Base-by-base conservation (phyloP, 1,140 invertebrate species). In the Drosophila pandora region DNA sequence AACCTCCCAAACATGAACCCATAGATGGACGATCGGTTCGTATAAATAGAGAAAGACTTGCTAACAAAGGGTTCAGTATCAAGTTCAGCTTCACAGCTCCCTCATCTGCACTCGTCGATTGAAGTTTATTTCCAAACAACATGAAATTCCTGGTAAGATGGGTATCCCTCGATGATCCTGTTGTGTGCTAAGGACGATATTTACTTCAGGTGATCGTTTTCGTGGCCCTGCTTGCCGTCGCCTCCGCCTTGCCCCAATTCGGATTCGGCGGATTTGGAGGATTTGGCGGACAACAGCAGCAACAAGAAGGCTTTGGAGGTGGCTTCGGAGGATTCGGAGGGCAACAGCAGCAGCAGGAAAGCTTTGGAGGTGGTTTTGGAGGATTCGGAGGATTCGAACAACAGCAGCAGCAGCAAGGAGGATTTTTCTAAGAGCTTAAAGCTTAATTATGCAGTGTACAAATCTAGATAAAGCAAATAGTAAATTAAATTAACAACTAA, bases 61-160 rank as follows among this genome's bases (percentile, higher is more conserved):
- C 10, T 1, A n/a, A 5, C 2, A 52, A 39, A 37, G 52, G 59
- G 59, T 22, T 52, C 59, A 74, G 69, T 74, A 48, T 34, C 37
- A 52, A 32, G 1, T 23, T 8, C 13, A 13, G 2, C 21, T 22
- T 28, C 23, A 32, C 23, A 25, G 6, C 45, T 22, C 50, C 37
- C 17, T 13, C 30, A 71, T 34, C 32, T 32, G 32, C 32, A 32
- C 9, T 9, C 10, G 30, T 13, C 59, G 23, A 62, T n/a, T 28
- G 17, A 4, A 48, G 22, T 30, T 37, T 9, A 23, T 10, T 10
- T 30, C 30, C 0, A 17, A 39, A 21, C 8, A 39, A 47, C 9
- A 74, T 74, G 69, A 74, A 74, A n/a, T 73, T 74, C 52, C 52
- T 74, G 25, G 71, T 74, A 28, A 52, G 70, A 32, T 23, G 0